These are phyloP conservation scores for Iguana delicatissima DNA, from an alignment of 2,797 vertebrate species.

Conservation along the genomic window DNA sequence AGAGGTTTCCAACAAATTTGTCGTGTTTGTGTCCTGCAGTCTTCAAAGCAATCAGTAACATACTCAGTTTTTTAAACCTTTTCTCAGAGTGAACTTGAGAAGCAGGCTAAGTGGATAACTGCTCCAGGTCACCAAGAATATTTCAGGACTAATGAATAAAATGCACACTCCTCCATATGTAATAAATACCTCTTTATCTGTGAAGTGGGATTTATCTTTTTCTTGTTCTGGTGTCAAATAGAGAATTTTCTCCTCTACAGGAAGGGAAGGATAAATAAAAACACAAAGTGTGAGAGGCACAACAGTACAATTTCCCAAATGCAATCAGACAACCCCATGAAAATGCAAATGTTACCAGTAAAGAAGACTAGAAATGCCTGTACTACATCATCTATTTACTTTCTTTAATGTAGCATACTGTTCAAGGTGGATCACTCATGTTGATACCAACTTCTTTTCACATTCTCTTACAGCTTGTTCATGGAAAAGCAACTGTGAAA, in stretches of 20 bases:
- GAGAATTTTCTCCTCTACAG: constrained; percentile 95
- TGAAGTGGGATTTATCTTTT: constrained; percentile 99
- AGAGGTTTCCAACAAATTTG: background rate
- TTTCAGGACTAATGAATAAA: background rate
- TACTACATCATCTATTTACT: too few species aligned
- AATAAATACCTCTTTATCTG: constrained; percentile 95
- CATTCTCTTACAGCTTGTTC: background rate
- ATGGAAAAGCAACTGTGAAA: background rate
- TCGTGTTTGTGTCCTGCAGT: background rate
- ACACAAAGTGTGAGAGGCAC: background rate
- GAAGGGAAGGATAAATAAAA: background rate
- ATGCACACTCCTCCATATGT: background rate
- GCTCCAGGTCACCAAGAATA: background rate
- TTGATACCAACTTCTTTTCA: background rate
- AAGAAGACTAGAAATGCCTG: background rate
- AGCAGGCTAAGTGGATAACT: background rate
- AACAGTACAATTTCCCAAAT: background rate
- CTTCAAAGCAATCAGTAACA: background rate
- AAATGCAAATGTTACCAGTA: background rate
- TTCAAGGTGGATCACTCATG: background rate
- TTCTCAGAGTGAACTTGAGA: background rate
- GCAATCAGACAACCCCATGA: background rate
- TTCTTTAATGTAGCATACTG: background rate
- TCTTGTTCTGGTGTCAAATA: constrained; percentile 98
- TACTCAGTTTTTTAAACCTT: background rate